Evolutionary conservation across 2,888 invertebrate genomes (phyloP).

Genomic region (Cephus pygmeus): DNA sequence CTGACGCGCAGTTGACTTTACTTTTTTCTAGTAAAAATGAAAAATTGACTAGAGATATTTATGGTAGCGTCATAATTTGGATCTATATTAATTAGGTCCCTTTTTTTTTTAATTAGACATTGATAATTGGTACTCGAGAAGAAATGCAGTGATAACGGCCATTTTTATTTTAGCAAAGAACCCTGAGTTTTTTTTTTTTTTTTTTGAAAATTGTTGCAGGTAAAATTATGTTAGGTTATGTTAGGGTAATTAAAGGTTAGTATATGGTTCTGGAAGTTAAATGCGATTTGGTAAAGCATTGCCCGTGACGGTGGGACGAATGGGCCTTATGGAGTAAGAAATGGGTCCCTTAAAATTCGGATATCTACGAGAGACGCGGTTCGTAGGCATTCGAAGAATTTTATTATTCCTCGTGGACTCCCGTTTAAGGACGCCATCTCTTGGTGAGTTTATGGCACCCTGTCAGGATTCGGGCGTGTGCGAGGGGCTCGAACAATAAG

Average conservation of each 20-base stretch:
- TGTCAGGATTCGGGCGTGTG: constrained; percentile 48
- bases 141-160: no score
- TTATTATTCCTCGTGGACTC: constrained; percentile 40
- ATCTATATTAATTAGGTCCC: no score
- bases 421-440: constrained; percentile 44
- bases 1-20: not conserved
- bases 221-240: not conserved
- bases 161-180: no score
- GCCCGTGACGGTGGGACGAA: not conserved
- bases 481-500: constrained; percentile 52
- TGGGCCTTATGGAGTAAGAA: not conserved
- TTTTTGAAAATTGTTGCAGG: no score
- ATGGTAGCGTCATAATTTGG: no score
- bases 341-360: not conserved
- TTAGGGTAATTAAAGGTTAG: not conserved
- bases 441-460: constrained; percentile 48
- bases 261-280: not conserved
- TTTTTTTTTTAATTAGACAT: no score
- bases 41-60: not conserved
- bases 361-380: not conserved
- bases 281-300: not conserved
- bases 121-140: no score
- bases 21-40: not conserved
- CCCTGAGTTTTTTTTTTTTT: no score
- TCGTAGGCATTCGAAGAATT: constrained; percentile 15